phyloP scores from a whole-genome alignment of 2,113 vertebrate genomes.

The Trogon surrucura region DNA sequence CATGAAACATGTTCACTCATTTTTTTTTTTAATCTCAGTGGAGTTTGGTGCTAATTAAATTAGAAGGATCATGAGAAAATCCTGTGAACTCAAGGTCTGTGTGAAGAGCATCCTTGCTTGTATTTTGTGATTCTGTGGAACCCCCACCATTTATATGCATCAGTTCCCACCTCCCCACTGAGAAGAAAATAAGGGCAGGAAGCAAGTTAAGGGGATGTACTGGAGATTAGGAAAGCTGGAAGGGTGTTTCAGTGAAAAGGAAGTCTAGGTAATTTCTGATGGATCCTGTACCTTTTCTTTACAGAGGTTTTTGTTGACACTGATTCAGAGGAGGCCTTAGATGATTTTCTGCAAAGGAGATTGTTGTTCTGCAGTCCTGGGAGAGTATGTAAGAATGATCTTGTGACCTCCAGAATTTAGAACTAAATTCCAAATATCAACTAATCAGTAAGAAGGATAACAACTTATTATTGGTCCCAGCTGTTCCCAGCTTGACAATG shows the following conservation, averaged over 20 bases:
- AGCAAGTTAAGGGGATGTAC: background rate
- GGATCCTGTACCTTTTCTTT: background rate
- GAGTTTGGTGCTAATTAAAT: background rate
- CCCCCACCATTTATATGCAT: background rate
- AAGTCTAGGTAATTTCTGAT: background rate
- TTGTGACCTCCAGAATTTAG: background rate
- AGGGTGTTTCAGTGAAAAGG: background rate
- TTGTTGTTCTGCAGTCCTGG: background rate
- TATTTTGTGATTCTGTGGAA: background rate
- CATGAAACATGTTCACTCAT: background rate
- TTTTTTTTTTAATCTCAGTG: background rate
- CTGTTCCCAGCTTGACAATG: background rate
- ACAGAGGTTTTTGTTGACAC: background rate
- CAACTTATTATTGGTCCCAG: background rate
- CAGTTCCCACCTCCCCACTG: background rate
- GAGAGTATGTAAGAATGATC: background rate
- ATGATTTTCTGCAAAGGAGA: background rate
- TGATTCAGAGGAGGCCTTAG: background rate
- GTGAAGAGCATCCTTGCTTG: background rate
- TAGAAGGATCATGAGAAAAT: background rate
- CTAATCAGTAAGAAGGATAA: background rate
- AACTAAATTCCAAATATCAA: background rate
- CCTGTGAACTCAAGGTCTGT: background rate
- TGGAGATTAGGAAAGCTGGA: background rate
- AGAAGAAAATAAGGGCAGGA: background rate